These are phyloP conservation scores for Nesogale talazaci DNA, from an alignment of 2,113 vertebrate species.

Conservation along the genomic window DNA sequence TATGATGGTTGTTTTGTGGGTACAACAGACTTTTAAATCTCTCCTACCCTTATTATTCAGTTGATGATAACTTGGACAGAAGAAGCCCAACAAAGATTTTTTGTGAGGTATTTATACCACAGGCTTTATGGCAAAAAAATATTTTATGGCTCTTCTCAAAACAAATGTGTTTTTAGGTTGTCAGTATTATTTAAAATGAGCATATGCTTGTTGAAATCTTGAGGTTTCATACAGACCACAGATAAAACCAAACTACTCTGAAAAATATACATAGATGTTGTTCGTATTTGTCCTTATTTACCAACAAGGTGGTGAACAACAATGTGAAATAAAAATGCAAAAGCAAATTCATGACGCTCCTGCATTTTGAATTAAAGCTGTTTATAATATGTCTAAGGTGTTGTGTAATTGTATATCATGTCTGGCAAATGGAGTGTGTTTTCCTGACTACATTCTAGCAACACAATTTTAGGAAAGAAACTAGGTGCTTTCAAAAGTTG, in stretches of 20 bases:
- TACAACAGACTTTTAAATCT: neutral
- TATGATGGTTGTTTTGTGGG: neutral
- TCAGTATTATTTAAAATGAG: conserved; percentile 51
- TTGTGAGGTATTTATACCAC: neutral
- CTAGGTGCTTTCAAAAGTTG: neutral
- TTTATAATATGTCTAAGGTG: neutral
- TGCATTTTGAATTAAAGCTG: conserved; percentile 39
- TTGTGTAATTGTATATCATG: neutral
- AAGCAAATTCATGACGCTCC: conserved; percentile 21
- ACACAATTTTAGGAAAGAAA: conserved; percentile 33
- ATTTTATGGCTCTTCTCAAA: neutral
- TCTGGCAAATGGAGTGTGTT: conserved; percentile 1
- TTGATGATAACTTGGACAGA: neutral
- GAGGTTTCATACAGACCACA: conserved; percentile 34
- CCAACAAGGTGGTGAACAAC: conserved; percentile 3
- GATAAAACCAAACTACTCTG: neutral
- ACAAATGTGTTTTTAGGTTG: conserved; percentile 39
- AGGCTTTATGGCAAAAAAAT: conserved; percentile 17
- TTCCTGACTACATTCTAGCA: neutral
- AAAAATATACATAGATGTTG: neutral
- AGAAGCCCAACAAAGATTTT: neutral
- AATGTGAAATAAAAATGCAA: conserved; percentile 10
- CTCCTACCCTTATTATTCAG: neutral
- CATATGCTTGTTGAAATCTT: conserved; percentile 35
- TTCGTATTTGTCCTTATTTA: conserved; percentile 31